These are phyloP conservation scores for Coturnix japonica DNA, from an alignment of 2,113 vertebrate genomes.

Conservation along the genomic window DNA sequence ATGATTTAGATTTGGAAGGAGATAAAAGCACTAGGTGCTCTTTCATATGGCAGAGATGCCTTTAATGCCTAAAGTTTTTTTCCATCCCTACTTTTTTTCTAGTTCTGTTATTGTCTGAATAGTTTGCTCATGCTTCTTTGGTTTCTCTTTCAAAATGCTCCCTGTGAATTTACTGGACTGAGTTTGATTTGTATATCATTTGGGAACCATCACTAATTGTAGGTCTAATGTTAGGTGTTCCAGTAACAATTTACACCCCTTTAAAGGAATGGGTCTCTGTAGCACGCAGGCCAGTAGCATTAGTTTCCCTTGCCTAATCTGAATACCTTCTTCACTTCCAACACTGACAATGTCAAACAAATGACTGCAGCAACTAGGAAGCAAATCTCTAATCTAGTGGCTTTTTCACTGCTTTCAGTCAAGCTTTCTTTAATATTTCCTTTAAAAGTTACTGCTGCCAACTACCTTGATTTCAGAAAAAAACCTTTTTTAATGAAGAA, in stretches of 20 bases:
- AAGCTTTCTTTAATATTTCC: slow-evolving; percentile 8
- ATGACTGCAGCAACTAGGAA: not conserved
- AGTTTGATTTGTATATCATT: not conserved
- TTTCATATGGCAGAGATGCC: not conserved
- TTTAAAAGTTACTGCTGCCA: slow-evolving; percentile 36
- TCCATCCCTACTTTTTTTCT: not conserved
- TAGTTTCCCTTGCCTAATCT: not conserved
- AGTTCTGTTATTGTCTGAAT: not conserved
- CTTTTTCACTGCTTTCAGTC: slow-evolving; percentile 15
- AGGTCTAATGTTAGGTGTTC: not conserved
- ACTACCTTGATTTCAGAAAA: slow-evolving; percentile 67
- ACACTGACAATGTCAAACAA: not conserved
- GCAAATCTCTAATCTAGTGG: not conserved
- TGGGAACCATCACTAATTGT: not conserved
- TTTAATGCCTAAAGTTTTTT: slow-evolving; percentile 13
- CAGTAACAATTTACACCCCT: not conserved
- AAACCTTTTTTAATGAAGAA: slow-evolving; percentile 66
- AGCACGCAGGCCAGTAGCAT: not conserved
- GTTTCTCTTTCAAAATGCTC: not conserved
- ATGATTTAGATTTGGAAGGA: not conserved
- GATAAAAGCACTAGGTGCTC: not conserved
- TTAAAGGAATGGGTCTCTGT: not conserved
- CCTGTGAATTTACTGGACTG: not conserved
- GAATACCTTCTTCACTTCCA: not conserved
- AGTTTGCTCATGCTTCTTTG: slow-evolving; percentile 2